Evolutionary conservation across 2,113 vertebrate genomes (phyloP).

Genomic region (Anguilla rostrata): DNA sequence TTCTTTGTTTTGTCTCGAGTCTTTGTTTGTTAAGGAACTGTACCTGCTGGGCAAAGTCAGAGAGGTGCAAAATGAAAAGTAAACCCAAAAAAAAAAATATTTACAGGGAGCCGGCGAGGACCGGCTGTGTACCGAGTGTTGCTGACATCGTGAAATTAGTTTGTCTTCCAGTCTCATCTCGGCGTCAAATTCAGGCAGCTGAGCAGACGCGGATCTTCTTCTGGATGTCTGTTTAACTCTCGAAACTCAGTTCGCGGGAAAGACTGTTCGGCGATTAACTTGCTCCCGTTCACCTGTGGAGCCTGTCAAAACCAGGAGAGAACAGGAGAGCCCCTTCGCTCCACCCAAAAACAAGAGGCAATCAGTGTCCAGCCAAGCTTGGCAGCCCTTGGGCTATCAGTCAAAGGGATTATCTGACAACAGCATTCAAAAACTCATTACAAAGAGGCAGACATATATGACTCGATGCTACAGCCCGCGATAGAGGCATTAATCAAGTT

Average conservation of each 20-base stretch:
- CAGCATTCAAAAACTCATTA: background rate
- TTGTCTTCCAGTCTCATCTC: background rate
- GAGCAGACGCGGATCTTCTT: background rate
- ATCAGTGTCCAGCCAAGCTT: background rate
- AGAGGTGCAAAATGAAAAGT: background rate
- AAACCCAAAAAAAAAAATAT: background rate
- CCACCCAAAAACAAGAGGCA: conserved; percentile 6
- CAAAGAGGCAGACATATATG: background rate
- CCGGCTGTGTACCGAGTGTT: background rate
- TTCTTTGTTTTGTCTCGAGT: background rate
- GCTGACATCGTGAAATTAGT: background rate
- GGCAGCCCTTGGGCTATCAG: background rate
- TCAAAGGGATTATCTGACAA: conserved; percentile 2
- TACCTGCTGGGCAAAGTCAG: background rate
- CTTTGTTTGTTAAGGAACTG: background rate
- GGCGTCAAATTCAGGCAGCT: background rate
- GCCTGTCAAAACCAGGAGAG: background rate
- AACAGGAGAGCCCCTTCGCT: background rate
- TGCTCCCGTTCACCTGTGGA: background rate
- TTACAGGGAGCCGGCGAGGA: background rate
- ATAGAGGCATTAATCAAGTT: conserved; percentile 16
- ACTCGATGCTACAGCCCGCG: background rate
- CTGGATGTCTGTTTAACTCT: background rate
- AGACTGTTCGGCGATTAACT: background rate
- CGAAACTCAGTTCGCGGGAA: background rate